phyloP scores from a whole-genome alignment of 2,797 vertebrate genomes.

The Spinus olivaceus region DNA sequence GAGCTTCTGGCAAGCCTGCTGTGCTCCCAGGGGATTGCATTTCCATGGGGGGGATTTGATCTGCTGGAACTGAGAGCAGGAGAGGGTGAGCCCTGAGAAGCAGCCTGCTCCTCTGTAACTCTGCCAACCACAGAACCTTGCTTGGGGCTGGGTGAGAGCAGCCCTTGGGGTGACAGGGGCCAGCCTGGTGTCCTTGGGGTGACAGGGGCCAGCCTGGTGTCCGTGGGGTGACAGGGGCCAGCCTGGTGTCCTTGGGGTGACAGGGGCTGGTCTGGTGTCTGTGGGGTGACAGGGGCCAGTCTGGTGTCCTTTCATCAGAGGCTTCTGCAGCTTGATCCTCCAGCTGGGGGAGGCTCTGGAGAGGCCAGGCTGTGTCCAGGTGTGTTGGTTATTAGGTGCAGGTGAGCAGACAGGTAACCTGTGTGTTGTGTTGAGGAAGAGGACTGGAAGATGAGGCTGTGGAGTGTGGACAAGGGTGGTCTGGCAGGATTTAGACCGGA shows the following conservation, averaged over 20 bases:
- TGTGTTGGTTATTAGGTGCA: background rate
- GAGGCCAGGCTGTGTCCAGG: background rate
- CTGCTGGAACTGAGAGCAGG: background rate
- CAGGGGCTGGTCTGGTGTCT: background rate
- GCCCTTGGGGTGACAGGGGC: background rate
- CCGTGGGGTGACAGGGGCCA: background rate
- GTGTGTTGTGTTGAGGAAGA: background rate
- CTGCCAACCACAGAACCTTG: background rate
- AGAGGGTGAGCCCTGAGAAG: background rate
- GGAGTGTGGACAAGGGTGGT: background rate
- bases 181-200: background rate
- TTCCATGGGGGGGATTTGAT: background rate
- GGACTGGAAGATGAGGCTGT: too few relatives aligned
- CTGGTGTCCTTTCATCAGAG: background rate
- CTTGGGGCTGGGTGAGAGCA: background rate
- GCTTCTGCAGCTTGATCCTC: background rate
- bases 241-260: background rate
- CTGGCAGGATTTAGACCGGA: background rate
- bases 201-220: background rate
- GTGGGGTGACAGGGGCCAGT: background rate
- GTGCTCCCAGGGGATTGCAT: background rate
- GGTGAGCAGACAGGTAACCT: background rate
- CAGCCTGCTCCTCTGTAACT: background rate
- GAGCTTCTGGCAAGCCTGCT: background rate
- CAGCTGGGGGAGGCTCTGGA: background rate